These are phyloP conservation scores for Daubentonia madagascariensis DNA, from an alignment of 2,113 vertebrate genomes.

Conservation along the genomic window DNA sequence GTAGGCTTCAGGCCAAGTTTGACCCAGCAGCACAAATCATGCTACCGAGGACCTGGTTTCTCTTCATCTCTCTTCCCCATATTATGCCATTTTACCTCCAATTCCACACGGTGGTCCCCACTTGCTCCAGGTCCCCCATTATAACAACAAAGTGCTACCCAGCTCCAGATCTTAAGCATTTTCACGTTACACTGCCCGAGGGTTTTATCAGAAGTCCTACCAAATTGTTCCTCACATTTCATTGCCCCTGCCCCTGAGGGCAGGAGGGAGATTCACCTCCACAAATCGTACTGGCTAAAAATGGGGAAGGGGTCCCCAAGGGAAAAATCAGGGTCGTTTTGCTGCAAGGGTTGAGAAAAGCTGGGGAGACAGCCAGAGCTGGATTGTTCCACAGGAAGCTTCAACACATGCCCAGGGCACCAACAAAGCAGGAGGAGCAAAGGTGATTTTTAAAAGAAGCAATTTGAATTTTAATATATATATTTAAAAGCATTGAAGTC, in stretches of 20 bases:
- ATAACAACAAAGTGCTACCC: background rate
- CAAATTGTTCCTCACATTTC: background rate
- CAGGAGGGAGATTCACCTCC: background rate
- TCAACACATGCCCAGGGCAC: background rate
- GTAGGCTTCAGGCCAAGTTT: conserved; percentile 22
- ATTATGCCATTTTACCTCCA: background rate
- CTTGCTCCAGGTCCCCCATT: background rate
- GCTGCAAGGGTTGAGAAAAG: background rate
- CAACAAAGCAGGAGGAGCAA: background rate
- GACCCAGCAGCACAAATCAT: conserved; percentile 27
- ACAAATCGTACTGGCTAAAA: background rate
- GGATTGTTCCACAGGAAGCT: background rate
- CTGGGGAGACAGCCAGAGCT: background rate
- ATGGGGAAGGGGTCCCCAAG: background rate
- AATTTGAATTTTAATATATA: background rate
- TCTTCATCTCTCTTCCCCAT: background rate
- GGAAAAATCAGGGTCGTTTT: background rate
- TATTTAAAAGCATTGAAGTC: background rate
- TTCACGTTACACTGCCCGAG: background rate
- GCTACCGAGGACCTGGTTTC: background rate
- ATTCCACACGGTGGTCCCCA: background rate
- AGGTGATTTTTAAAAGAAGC: background rate
- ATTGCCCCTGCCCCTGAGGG: background rate
- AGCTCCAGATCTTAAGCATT: background rate
- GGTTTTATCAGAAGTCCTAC: background rate